These are phyloP conservation scores for Apoderus coryli DNA, from an alignment of 2,888 invertebrate genomes.

Conservation along the genomic window DNA sequence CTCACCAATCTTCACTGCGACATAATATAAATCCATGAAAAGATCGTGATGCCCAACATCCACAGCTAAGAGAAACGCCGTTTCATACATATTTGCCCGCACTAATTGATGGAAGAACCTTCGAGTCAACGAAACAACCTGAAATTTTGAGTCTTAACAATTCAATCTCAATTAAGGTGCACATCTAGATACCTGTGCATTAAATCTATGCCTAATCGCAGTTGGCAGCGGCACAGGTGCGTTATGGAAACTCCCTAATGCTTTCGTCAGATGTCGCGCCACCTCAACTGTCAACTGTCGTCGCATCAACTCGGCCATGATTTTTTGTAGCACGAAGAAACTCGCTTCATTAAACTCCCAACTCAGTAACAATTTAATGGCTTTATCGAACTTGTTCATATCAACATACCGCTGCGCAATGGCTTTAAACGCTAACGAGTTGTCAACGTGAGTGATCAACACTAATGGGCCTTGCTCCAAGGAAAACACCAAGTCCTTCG, in stretches of 20 bases:
- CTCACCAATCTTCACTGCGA: constrained; percentile 47
- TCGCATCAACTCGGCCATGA: constrained; percentile 51
- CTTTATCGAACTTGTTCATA: constrained; percentile 44
- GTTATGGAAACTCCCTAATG: constrained; percentile 67
- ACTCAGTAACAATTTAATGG: constrained; percentile 45
- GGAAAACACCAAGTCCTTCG: constrained; percentile 36
- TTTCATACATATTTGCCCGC: constrained; percentile 58
- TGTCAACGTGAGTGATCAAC: constrained; percentile 25
- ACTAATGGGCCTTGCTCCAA: constrained; percentile 48
- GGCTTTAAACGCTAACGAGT: constrained; percentile 23
- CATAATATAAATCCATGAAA: constrained; percentile 69
- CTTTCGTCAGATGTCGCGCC: constrained; percentile 56
- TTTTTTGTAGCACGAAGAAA: constrained; percentile 57
- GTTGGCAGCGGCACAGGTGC: constrained; percentile 52
- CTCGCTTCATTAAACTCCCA: constrained; percentile 66
- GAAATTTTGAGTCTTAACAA: no score
- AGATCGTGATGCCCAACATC: constrained; percentile 77
- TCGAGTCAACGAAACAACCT: constrained; percentile 69
- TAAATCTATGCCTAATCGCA: constrained; percentile 55
- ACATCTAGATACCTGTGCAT: constrained; percentile 42
- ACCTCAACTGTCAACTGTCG: constrained; percentile 41
- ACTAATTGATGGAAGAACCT: constrained; percentile 77
- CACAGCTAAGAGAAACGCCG: constrained; percentile 72
- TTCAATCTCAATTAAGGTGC: background rate
- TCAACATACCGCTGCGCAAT: constrained; percentile 42